These are phyloP conservation scores for Pegoplata infirma DNA, from an alignment of 2,888 invertebrate species.

Conservation along the genomic window DNA sequence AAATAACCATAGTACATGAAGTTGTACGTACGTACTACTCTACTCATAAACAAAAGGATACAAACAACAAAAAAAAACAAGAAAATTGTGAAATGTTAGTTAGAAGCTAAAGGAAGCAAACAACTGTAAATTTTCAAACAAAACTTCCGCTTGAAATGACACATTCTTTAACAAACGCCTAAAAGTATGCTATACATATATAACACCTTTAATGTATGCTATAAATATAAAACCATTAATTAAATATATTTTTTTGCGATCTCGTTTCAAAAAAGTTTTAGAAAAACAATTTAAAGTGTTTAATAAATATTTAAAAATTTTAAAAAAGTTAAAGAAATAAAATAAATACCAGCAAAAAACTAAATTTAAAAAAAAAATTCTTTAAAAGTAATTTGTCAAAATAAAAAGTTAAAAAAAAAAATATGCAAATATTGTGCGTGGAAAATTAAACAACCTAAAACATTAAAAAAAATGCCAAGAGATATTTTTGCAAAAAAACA, in stretches of 20 bases:
- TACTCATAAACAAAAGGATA: slow-evolving; percentile 13
- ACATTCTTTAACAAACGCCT: slow-evolving; percentile 50
- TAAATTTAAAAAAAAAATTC: slow-evolving; percentile 25
- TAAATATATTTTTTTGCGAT: slow-evolving; percentile 25
- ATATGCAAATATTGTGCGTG: not conserved
- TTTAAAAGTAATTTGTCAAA: slow-evolving; percentile 50
- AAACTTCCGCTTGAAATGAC: slow-evolving; percentile 48
- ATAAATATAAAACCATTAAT: slow-evolving; percentile 39
- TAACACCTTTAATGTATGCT: slow-evolving; percentile 43
- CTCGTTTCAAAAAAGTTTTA: not conserved
- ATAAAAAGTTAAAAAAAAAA: not conserved
- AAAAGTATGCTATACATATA: slow-evolving; percentile 49
- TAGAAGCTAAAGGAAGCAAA: slow-evolving; percentile 37
- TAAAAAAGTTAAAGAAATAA: not conserved
- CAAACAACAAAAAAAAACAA: too few relatives aligned
- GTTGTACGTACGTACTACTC: too few relatives aligned
- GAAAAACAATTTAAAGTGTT: slow-evolving; percentile 7
- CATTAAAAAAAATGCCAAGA: slow-evolving; percentile 13
- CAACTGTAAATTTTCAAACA: slow-evolving; percentile 44
- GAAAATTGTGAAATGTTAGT: slow-evolving; percentile 25
- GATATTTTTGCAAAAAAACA: slow-evolving; percentile 20
- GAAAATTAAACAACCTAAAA: not conserved
- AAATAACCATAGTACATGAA: not conserved
- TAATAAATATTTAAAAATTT: slow-evolving; percentile 12
- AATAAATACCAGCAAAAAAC: not conserved